Percentiles rank a stretch among this genome's conserved stretches.
Conservation (phyloP, 2,888 invertebrate species). For the Plebejus anna region DNA sequence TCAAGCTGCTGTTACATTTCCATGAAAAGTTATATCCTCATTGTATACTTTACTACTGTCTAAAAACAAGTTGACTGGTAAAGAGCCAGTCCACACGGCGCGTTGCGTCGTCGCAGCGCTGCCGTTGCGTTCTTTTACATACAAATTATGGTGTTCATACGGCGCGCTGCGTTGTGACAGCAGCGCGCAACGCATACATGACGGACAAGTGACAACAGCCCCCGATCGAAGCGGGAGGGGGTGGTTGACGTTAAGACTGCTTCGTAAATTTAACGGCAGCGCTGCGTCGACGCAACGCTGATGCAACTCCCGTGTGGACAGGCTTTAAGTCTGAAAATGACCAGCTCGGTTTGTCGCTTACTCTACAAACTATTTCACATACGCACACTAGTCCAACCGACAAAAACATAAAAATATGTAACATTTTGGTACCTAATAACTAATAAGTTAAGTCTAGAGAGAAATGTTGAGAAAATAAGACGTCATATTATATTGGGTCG, state of each 20-base stretch:
- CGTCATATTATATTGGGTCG: background rate
- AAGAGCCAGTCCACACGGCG: no score
- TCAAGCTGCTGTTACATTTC: background rate
- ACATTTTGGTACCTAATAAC: constrained; percentile 10
- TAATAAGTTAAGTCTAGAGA: constrained; percentile 2
- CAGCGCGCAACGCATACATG: no score
- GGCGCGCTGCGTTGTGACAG: no score
- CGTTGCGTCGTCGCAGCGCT: no score
- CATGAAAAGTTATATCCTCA: background rate
- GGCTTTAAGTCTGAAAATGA: background rate
- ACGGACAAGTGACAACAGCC: no score
- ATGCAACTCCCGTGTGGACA: no score
- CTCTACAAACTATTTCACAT: constrained; percentile 9
- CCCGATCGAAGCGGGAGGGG: no score
- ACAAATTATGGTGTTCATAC: no score
- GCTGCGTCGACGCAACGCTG: no score
- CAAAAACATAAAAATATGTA: constrained; percentile 7
- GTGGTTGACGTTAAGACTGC: no score
- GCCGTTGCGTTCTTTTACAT: no score
- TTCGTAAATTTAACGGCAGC: no score
- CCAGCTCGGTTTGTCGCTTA: constrained; percentile 3
- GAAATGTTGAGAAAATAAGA: background rate
- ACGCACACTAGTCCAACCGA: constrained; percentile 13
- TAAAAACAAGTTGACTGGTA: background rate
- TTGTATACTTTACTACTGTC: background rate